These are phyloP conservation scores for Bicyclus anynana DNA, from an alignment of 1,140 invertebrate species.

Conservation along the genomic window DNA sequence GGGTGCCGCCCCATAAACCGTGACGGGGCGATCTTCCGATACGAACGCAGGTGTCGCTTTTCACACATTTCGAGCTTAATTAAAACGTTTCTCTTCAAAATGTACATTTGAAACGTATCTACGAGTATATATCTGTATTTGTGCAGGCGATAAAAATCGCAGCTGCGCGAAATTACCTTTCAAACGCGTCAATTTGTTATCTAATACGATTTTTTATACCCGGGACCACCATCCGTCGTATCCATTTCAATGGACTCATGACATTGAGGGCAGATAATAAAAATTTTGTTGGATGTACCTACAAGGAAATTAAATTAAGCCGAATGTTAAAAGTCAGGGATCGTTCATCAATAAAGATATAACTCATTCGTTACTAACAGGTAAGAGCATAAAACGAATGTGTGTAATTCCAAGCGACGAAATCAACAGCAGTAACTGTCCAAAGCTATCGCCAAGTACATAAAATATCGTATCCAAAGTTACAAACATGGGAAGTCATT, in stretches of 20 bases:
- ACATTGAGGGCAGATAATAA: conserved; percentile 42
- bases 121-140: conserved; percentile 48
- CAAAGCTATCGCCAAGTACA: conserved; percentile 46
- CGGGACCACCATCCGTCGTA: conserved; percentile 30
- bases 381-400: conserved; percentile 40
- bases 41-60: conserved; percentile 63
- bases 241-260: conserved; percentile 41
- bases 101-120: conserved; percentile 29
- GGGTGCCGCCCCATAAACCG: conserved; percentile 60
- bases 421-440: conserved; percentile 53
- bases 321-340: conserved; percentile 38
- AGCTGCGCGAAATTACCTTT: conserved; percentile 53
- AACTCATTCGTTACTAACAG: conserved; percentile 37
- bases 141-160: conserved; percentile 42
- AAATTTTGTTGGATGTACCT: conserved; percentile 31
- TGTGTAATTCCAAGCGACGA: conserved; percentile 37
- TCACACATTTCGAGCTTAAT: conserved; percentile 66
- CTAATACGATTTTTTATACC: conserved; percentile 31
- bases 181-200: conserved; percentile 41
- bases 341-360: conserved; percentile 46
- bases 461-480: conserved; percentile 62
- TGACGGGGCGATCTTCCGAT: conserved; percentile 62
- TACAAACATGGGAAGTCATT: conserved; percentile 74
- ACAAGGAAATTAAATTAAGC: conserved; percentile 41
- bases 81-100: conserved; percentile 58